phyloP scores from a whole-genome alignment of 2,888 invertebrate genomes.

The Sphaeridia pumilis region DNA sequence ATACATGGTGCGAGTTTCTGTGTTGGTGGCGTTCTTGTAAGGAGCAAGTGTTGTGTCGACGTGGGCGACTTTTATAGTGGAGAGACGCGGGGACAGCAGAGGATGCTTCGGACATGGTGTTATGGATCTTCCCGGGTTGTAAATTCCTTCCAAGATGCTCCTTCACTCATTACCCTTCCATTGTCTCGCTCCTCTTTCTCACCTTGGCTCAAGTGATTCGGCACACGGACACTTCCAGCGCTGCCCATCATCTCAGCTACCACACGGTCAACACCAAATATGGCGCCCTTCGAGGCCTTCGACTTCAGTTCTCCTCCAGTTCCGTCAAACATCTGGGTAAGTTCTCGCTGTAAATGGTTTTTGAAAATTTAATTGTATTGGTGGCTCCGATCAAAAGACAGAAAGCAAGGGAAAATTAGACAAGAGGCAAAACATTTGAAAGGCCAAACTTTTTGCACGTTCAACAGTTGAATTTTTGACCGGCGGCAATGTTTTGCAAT shows the following conservation, averaged over 20 bases:
- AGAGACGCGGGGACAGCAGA: slow-evolving; percentile 14
- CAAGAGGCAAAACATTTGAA: background rate
- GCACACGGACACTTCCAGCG: slow-evolving; percentile 12
- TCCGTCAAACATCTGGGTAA: slow-evolving; percentile 32
- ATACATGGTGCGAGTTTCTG: no score
- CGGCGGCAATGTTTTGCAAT: no score
- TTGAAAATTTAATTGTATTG: no score
- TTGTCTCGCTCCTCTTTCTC: slow-evolving; percentile 20
- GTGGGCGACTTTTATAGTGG: no score
- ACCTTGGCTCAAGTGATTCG: slow-evolving; percentile 23
- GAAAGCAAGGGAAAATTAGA: background rate
- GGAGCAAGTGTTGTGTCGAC: no score
- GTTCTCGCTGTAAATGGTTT: no score
- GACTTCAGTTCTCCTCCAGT: slow-evolving; percentile 32
- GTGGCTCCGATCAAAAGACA: background rate
- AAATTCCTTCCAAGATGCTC: slow-evolving; percentile 20
- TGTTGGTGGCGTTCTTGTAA: no score
- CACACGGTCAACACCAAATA: slow-evolving; percentile 33
- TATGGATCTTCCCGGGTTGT: slow-evolving; percentile 34
- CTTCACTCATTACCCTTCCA: slow-evolving; percentile 21
- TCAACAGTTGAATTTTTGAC: no score
- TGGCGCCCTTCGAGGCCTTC: slow-evolving; percentile 30
- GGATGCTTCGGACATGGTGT: slow-evolving; percentile 35
- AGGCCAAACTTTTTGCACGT: no score
- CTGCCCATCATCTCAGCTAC: slow-evolving; percentile 21